Conservation (phyloP, 2,797 vertebrate species). For the Neomorphus geoffroyi region DNA sequence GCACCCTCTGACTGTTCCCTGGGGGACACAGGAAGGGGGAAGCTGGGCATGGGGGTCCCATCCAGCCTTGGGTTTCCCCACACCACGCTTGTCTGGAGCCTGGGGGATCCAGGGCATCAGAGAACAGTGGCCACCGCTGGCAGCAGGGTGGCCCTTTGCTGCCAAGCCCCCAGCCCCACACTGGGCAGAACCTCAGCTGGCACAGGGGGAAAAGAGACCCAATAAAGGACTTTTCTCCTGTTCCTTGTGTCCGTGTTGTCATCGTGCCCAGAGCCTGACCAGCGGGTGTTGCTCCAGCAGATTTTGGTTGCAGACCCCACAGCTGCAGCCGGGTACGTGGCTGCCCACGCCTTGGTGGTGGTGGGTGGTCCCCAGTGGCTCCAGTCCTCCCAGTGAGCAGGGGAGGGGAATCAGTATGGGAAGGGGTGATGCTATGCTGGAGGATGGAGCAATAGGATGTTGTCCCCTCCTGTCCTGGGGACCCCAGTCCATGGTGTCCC, state of each 20-base stretch:
- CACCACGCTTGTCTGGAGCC: fast-evolving
- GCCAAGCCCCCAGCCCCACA: neutral
- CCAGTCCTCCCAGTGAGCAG: neutral
- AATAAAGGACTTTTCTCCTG: constrained; percentile 45
- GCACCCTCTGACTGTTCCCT: fast-evolving
- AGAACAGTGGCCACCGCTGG: fast-evolving
- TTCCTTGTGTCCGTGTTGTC: neutral
- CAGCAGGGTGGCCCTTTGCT: neutral
- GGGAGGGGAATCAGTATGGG: neutral
- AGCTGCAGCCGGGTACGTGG: neutral
- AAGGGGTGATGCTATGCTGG: neutral
- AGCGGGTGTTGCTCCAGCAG: fast-evolving
- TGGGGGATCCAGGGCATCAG: neutral
- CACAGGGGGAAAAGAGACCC: neutral
- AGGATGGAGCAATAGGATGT: neutral
- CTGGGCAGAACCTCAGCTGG: neutral
- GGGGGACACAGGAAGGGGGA: neutral
- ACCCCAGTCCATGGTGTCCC: neutral
- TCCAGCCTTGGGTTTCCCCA: neutral
- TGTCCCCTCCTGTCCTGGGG: neutral
- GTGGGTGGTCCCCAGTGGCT: fast-evolving
- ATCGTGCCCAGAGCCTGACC: neutral
- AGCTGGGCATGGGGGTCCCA: neutral
- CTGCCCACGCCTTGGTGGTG: neutral
- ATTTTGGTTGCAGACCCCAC: fast-evolving